Percentiles rank a stretch among this genome's conserved stretches.
These are phyloP conservation scores for Aleiodes testaceus DNA, from an alignment of 2,888 invertebrate genomes.

Conservation along the genomic window DNA sequence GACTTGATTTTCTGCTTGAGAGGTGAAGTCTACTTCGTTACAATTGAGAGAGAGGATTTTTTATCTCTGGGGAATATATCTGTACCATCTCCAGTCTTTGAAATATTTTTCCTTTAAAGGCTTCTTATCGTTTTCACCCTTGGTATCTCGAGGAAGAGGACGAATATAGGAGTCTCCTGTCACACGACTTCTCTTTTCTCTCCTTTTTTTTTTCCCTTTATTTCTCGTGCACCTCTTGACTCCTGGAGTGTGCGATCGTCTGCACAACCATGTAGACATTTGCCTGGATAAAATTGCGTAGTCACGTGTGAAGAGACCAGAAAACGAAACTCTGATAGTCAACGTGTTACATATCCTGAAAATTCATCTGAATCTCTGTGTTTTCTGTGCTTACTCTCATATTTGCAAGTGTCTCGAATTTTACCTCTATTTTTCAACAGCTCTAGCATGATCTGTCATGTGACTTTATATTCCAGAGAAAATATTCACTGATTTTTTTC, in stretches of 20 bases:
- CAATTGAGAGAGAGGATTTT: slow-evolving; percentile 15
- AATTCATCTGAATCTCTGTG: not conserved
- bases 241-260: slow-evolving; percentile 29
- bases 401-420: not conserved
- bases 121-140: slow-evolving; percentile 41
- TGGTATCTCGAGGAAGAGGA: slow-evolving; percentile 3
- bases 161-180: slow-evolving; percentile 45
- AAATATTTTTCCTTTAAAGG: slow-evolving; percentile 47
- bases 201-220: not conserved
- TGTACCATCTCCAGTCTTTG: slow-evolving; percentile 34
- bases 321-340: not conserved
- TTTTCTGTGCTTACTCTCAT: not conserved
- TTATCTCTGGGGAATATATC: slow-evolving; percentile 12
- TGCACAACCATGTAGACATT: slow-evolving; percentile 42
- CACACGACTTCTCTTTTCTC: slow-evolving; percentile 36
- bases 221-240: slow-evolving; percentile 24
- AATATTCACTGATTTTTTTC: not conserved
- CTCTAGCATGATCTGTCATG: slow-evolving; percentile 31
- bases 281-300: slow-evolving; percentile 65
- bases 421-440: not conserved
- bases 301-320: slow-evolving; percentile 65
- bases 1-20: slow-evolving; percentile 40
- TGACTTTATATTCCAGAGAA: not conserved
- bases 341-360: not conserved
- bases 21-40: slow-evolving; percentile 21